These are phyloP conservation scores for Lethenteron reissneri DNA, from an alignment of 2,113 vertebrate species.

Conservation along the genomic window DNA sequence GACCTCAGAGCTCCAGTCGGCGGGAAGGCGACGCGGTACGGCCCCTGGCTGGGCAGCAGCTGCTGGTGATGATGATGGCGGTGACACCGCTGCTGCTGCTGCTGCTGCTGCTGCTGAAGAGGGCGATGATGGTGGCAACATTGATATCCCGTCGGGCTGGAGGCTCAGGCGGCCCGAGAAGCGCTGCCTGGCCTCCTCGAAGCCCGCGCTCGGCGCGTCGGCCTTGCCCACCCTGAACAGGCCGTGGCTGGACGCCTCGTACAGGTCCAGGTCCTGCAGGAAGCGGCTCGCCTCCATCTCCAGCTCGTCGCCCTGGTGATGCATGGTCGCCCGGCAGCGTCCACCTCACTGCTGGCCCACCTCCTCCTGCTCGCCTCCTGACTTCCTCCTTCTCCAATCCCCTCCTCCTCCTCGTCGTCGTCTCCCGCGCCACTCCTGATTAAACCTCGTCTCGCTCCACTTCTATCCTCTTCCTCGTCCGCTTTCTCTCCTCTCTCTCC, in stretches of 20 bases:
- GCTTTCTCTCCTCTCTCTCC: no score
- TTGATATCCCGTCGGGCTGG: slow-evolving; percentile 9
- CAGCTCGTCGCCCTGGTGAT: slow-evolving; percentile 28
- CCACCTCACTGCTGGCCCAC: no score
- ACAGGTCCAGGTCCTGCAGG: slow-evolving; percentile 80
- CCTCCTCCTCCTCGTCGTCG: no score
- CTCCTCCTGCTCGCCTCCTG: no score
- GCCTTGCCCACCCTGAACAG: slow-evolving; percentile 55
- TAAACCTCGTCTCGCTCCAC: no score
- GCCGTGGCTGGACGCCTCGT: slow-evolving; percentile 76
- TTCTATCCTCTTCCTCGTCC: no score
- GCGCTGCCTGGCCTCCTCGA: slow-evolving; percentile 60
- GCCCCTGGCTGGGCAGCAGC: slow-evolving; percentile 10
- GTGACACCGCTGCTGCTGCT: slow-evolving; percentile 14
- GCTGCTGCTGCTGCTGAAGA: slow-evolving; percentile 22
- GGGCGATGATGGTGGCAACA: slow-evolving; percentile 13
- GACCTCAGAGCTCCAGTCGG: no score
- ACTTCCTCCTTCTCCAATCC: no score
- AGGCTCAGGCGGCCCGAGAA: slow-evolving; percentile 25
- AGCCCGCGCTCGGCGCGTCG: slow-evolving; percentile 50
- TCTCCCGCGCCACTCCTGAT: no score
- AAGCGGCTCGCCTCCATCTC: slow-evolving; percentile 79
- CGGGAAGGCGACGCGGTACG: no score
- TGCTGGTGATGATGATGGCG: slow-evolving; percentile 14
- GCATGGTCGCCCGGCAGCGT: no score